Percentiles rank a stretch among this genome's conserved stretches.
Conservation (phyloP, 1,140 invertebrate genomes). For the Muscidifurax raptorellus region DNA sequence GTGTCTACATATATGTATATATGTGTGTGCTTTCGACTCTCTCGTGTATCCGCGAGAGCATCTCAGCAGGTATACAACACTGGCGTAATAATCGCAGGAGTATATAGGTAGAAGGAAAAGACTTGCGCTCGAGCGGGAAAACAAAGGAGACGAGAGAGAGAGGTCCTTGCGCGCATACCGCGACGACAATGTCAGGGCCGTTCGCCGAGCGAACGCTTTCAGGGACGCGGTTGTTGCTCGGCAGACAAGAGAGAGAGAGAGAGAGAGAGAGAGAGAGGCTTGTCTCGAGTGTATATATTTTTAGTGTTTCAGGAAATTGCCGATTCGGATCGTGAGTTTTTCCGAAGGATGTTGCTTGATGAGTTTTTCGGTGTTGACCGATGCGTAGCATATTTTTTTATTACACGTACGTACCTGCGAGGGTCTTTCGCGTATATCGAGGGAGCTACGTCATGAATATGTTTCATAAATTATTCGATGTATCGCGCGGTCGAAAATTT, state of each 20-base stretch:
- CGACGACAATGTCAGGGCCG: constrained; percentile 70
- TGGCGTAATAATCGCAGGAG: constrained; percentile 20
- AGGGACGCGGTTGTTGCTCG: constrained; percentile 24
- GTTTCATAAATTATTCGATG: too few relatives aligned
- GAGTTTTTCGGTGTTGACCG: too few relatives aligned
- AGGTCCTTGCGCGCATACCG: constrained; percentile 64
- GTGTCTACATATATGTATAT: too few relatives aligned
- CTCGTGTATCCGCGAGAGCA: not conserved
- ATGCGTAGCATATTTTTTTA: too few relatives aligned
- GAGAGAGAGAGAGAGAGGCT: not conserved
- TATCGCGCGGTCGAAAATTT: too few relatives aligned
- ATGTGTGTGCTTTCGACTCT: too few relatives aligned
- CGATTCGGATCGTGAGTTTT: not conserved
- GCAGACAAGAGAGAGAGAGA: not conserved
- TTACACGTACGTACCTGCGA: too few relatives aligned
- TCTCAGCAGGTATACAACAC: not conserved
- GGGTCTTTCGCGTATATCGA: too few relatives aligned
- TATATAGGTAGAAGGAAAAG: not conserved
- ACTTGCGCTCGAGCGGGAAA: not conserved
- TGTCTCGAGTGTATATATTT: constrained; percentile 18
- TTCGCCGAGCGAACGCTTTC: constrained; percentile 52
- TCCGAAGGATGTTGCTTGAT: too few relatives aligned
- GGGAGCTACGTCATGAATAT: too few relatives aligned
- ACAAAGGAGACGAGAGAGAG: constrained; percentile 37
- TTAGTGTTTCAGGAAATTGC: constrained; percentile 34